Evolutionary conservation across 2,113 vertebrate species (phyloP).

Genomic region (Uria lomvia): DNA sequence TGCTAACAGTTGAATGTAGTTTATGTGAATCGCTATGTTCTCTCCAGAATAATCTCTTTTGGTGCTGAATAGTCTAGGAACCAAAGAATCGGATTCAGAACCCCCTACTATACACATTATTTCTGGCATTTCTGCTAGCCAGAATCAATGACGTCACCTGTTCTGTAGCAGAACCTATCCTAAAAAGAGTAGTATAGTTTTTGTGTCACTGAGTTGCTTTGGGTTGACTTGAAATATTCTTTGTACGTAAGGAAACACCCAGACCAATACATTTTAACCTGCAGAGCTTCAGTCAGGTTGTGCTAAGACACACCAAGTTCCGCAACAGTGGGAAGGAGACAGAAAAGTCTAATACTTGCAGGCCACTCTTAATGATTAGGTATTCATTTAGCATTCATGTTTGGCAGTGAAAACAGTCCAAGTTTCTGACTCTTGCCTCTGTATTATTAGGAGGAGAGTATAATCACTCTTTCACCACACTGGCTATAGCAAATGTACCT

Average conservation of each 20-base stretch:
- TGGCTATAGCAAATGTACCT: background rate
- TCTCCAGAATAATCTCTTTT: background rate
- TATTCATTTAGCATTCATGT: background rate
- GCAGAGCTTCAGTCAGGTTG: background rate
- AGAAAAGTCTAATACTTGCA: background rate
- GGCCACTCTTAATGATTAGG: background rate
- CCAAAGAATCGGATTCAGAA: background rate
- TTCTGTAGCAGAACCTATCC: background rate
- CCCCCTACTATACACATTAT: background rate
- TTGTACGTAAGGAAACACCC: background rate
- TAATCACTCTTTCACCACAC: background rate
- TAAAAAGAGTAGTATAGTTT: background rate
- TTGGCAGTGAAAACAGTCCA: background rate
- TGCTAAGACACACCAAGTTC: background rate
- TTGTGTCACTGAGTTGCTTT: background rate
- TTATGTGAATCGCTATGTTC: background rate
- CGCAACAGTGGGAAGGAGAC: background rate
- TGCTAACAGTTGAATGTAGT: background rate
- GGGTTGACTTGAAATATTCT: background rate
- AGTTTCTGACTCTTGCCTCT: background rate
- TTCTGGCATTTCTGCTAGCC: background rate
- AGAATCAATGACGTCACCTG: background rate
- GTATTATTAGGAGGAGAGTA: background rate
- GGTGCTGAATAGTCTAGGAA: background rate
- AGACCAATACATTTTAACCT: background rate